Percentiles rank a stretch among this genome's conserved stretches.
These are phyloP conservation scores for Helicolenus hilgendorfi DNA, from an alignment of 2,797 vertebrate genomes.

Conservation along the genomic window DNA sequence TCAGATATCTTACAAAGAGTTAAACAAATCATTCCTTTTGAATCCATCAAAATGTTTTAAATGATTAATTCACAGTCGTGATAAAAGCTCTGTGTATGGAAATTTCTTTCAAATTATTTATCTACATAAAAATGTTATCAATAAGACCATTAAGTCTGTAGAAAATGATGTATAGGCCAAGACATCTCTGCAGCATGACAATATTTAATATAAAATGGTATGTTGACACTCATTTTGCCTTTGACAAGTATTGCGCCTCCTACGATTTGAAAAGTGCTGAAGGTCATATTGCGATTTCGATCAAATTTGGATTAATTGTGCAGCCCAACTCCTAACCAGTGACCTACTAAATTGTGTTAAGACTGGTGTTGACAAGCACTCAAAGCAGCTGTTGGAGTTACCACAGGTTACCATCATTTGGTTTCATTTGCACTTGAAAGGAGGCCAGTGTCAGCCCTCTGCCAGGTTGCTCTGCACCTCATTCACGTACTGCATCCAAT, in stretches of 20 bases:
- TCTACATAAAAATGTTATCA: no score
- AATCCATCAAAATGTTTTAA: no score
- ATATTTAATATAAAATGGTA: neutral
- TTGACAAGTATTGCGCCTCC: neutral
- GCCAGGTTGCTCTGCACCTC: slow-evolving; percentile 78
- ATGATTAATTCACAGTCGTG: no score
- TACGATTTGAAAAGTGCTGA: no score
- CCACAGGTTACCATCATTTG: slow-evolving; percentile 65
- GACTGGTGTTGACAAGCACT: slow-evolving; percentile 40
- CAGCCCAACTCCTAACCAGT: neutral
- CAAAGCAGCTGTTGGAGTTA: slow-evolving; percentile 66
- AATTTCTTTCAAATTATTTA: no score
- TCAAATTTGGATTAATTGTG: neutral
- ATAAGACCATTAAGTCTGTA: no score
- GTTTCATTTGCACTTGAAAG: slow-evolving; percentile 84
- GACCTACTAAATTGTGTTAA: slow-evolving; percentile 44
- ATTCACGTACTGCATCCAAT: slow-evolving; percentile 74
- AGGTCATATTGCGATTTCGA: no score
- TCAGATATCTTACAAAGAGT: no score
- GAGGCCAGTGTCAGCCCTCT: slow-evolving; percentile 58
- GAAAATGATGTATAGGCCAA: no score
- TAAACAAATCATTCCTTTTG: no score
- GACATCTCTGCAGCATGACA: neutral
- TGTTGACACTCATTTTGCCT: neutral
- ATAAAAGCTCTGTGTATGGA: no score